Conservation (phyloP, 2,797 vertebrate species). For the Miichthys miiuy region DNA sequence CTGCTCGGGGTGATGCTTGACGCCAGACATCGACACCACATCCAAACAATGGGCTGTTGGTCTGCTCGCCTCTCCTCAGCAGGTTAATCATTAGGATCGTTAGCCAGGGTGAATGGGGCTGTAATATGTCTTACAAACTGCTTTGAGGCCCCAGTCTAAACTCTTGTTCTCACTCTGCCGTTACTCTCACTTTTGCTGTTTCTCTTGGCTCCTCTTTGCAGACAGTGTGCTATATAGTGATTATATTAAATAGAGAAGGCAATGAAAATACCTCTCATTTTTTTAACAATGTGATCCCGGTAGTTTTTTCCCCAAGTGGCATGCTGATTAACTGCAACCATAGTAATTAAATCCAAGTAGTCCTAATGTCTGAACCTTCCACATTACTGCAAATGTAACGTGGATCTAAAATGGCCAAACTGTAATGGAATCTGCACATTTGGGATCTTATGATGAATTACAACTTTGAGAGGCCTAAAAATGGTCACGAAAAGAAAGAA, state of each 20-base stretch:
- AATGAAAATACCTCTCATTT: slow-evolving; percentile 36
- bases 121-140: slow-evolving; percentile 59
- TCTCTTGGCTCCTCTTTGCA: slow-evolving; percentile 38
- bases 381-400: neutral
- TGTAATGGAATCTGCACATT: slow-evolving; percentile 34
- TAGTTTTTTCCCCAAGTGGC: neutral
- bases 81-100: slow-evolving; percentile 81
- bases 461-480: slow-evolving; percentile 57
- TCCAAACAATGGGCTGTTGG: slow-evolving; percentile 81
- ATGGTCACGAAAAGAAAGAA: slow-evolving; percentile 45
- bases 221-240: slow-evolving; percentile 7
- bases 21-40: slow-evolving; percentile 83
- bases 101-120: slow-evolving; percentile 57
- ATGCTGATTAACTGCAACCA: neutral
- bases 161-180: slow-evolving; percentile 28
- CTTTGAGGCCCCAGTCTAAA: slow-evolving; percentile 56
- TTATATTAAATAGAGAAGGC: slow-evolving; percentile 25
- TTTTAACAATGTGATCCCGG: neutral
- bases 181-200: slow-evolving; percentile 42
- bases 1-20: slow-evolving; percentile 84
- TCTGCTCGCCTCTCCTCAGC: slow-evolving; percentile 69
- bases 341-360: neutral
- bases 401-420: slow-evolving; percentile 7
- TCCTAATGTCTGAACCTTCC: slow-evolving; percentile 5
- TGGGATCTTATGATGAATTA: slow-evolving; percentile 22